A percentile compares a stretch with the other conserved stretches of the same genome.
Conservation (phyloP, 2,797 vertebrate genomes). For the Sparidentex hasta region DNA sequence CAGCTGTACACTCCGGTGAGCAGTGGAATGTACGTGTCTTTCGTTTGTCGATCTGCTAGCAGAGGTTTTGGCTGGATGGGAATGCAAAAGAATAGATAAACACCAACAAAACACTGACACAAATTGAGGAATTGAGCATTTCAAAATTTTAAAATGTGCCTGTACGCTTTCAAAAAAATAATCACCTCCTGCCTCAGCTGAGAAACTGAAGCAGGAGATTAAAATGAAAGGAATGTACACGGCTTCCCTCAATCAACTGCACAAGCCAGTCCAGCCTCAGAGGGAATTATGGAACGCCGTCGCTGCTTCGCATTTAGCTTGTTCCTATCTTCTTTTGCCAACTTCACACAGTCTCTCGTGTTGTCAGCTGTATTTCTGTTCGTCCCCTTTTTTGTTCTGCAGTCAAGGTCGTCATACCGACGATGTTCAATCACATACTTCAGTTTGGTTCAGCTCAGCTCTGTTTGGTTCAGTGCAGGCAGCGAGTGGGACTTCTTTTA, state of each 20-base stretch:
- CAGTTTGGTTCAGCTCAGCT: conserved; percentile 65
- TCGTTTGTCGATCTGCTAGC: neutral
- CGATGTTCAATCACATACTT: conserved; percentile 32
- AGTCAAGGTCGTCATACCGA: conserved; percentile 11
- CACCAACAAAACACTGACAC: conserved; percentile 27
- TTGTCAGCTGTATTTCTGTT: conserved; percentile 23
- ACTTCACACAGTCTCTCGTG: conserved; percentile 21
- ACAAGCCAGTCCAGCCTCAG: conserved; percentile 10
- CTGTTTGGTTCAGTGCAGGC: conserved; percentile 69
- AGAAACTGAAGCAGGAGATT: conserved; percentile 40
- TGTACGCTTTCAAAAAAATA: conserved; percentile 38
- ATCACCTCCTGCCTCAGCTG: conserved; percentile 54
- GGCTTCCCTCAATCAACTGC: conserved; percentile 38
- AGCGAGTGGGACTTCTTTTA: conserved; percentile 64
- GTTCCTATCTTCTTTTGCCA: conserved; percentile 23
- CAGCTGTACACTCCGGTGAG: conserved; percentile 10
- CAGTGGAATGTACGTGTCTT: conserved; percentile 42
- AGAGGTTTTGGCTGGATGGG: conserved; percentile 17
- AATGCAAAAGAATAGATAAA: conserved; percentile 42
- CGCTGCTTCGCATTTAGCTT: conserved; percentile 18
- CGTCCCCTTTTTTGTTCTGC: conserved; percentile 38
- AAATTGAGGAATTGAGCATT: conserved; percentile 26
- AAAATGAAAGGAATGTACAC: conserved; percentile 73
- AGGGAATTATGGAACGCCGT: conserved; percentile 47
- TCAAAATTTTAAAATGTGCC: conserved; percentile 42